Conservation (phyloP, 2,888 invertebrate species). For the Drosophila barbarae region DNA sequence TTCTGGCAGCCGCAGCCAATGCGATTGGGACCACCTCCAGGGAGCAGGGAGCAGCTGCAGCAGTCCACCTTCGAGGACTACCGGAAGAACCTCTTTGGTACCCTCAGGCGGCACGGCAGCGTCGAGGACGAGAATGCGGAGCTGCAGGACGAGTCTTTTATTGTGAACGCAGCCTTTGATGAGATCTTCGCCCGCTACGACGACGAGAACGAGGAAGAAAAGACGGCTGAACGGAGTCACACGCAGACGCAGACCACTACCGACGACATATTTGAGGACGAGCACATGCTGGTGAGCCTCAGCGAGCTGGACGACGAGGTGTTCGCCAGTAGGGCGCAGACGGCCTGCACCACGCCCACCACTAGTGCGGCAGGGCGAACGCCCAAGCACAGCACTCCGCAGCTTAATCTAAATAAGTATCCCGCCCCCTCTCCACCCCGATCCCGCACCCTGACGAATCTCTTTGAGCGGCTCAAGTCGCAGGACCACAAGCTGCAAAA, state of each 20-base stretch:
- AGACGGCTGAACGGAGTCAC: conserved; percentile 34
- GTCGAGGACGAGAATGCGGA: conserved; percentile 56
- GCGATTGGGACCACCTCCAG: conserved; percentile 42
- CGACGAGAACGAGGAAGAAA: conserved; percentile 62
- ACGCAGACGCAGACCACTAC: conserved; percentile 49
- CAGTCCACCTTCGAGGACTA: conserved; percentile 75
- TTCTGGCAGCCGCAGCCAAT: conserved; percentile 34
- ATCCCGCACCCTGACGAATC: conserved; percentile 73
- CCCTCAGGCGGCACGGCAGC: conserved; percentile 36
- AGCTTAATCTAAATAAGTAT: conserved; percentile 53
- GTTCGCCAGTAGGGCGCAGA: conserved; percentile 59
- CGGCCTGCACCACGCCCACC: conserved; percentile 57
- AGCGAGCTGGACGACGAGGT: conserved; percentile 71
- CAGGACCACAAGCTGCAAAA: conserved; percentile 68
- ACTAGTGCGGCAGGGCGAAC: conserved; percentile 60
- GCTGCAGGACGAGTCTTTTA: conserved; percentile 68
- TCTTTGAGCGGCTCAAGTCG: conserved; percentile 75
- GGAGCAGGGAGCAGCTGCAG: conserved; percentile 53
- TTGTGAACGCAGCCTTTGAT: conserved; percentile 78
- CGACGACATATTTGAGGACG: conserved; percentile 59
- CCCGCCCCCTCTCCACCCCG: conserved; percentile 69
- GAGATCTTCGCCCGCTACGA: conserved; percentile 76
- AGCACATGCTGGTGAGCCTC: conserved; percentile 68
- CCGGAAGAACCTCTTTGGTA: conserved; percentile 76
- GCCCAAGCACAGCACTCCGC: conserved; percentile 63